Evolutionary conservation across 2,888 invertebrate genomes (phyloP), one percentile per base, ranked within the genome.

Genomic region (Koerneria pararmatus): DNA sequence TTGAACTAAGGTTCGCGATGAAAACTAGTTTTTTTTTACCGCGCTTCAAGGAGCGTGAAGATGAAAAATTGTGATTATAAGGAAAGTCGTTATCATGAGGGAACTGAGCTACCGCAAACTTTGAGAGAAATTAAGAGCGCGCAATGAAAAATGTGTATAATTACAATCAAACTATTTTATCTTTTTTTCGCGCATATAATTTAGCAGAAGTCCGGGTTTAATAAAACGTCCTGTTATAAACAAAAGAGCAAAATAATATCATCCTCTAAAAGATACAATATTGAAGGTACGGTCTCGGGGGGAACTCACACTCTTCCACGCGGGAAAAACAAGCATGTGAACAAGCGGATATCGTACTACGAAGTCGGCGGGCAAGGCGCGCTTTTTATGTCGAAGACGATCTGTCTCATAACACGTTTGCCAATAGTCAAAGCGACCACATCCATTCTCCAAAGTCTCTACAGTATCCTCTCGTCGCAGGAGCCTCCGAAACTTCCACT

Each of bases 361-460:
- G 94, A 95, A 86, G 89, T 91, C 82, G 89, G 90, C 19, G 75
- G 69, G 85, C 92, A 92, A 87, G 95, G 97, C 87, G 91, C 91
- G 85, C 88, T 98, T 73, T 93, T 90, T 87, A 95, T 95, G 69
- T 69, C 93, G 78, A 97, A 97, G 88, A 91, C 92, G 85, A 91
- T 98, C 84, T 91, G 91, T 74, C 88, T 97, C 72, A 89, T 95
- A 80, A 91, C 92, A 83, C 92, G 92, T 85, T 89, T 91, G 78
- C 92, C 95, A 34, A 92, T 93, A 85, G 90, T 93, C 19, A 69
- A 69, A 37, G 91, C 92, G 73, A 89, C 92, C 66, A 89, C 90
- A 85, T 88, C 90, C 83, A 92, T 94, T 86, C 88, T 95, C 84
- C 69, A 63, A 46, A 54, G 37, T 22, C n/a, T 94, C 78, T 91